Percentiles rank a stretch among this genome's conserved stretches.
Evolutionary conservation across 1,140 invertebrate species (phyloP).

Genomic region (Bombus consobrinus): DNA sequence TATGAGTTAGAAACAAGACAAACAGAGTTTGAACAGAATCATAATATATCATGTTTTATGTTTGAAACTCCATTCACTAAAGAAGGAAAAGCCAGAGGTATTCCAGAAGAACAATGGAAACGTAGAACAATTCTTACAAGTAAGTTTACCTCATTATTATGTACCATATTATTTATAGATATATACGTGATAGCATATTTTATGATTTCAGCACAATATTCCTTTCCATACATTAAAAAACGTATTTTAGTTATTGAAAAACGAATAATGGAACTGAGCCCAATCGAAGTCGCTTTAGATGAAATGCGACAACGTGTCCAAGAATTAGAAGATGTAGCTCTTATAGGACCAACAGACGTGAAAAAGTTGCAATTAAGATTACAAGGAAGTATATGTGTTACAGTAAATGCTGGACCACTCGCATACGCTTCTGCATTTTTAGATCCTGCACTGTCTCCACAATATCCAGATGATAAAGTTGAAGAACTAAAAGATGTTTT

Average conservation of each 20-base stretch:
- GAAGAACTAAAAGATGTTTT: slow-evolving; percentile 92
- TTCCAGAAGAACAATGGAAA: slow-evolving; percentile 94
- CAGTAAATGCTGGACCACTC: slow-evolving; percentile 97
- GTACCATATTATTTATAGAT: not conserved
- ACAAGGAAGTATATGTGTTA: slow-evolving; percentile 95
- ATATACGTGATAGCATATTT: slow-evolving; percentile 16
- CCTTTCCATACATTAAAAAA: slow-evolving; percentile 96
- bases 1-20: slow-evolving; percentile 85
- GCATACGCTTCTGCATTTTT: slow-evolving; percentile 96
- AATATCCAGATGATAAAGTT: slow-evolving; percentile 91
- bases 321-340: slow-evolving; percentile 93
- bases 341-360: slow-evolving; percentile 90
- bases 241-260: slow-evolving; percentile 90
- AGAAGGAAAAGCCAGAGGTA: slow-evolving; percentile 90
- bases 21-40: slow-evolving; percentile 93
- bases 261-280: slow-evolving; percentile 90
- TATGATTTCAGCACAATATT: slow-evolving; percentile 87
- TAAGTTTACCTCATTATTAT: slow-evolving; percentile 75
- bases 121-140: slow-evolving; percentile 92
- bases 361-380: slow-evolving; percentile 95
- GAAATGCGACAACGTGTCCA: slow-evolving; percentile 94
- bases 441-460: slow-evolving; percentile 85
- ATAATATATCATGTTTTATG: slow-evolving; percentile 94
- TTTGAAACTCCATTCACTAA: slow-evolving; percentile 96
- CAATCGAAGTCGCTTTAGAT: slow-evolving; percentile 96